phyloP scores from a whole-genome alignment of 2,797 vertebrate species.

The Eidolon dupreanum region DNA sequence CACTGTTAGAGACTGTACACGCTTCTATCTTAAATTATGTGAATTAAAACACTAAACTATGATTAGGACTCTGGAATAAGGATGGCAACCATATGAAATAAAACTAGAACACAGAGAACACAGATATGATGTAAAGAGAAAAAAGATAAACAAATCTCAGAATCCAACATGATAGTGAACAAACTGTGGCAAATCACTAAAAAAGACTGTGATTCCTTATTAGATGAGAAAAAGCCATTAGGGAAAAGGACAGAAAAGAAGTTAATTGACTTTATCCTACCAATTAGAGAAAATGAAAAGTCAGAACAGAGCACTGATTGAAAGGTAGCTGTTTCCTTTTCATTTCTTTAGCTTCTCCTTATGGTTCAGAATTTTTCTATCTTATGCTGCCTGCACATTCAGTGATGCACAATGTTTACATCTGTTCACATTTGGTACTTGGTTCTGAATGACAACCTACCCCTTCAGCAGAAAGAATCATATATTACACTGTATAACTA shows the following conservation, averaged over 20 bases:
- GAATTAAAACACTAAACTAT: neutral
- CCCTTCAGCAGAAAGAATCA: neutral
- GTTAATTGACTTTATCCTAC: constrained; percentile 39
- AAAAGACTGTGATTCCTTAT: neutral
- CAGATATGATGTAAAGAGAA: neutral
- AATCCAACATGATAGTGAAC: neutral
- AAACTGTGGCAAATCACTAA: neutral
- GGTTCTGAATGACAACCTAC: neutral
- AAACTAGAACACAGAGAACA: neutral
- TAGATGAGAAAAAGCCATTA: neutral
- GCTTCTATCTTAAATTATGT: neutral
- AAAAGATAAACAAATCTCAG: neutral
- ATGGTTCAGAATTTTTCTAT: neutral
- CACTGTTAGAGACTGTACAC: neutral
- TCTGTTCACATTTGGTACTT: neutral
- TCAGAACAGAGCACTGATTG: neutral
- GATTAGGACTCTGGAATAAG: neutral
- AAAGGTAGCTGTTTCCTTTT: neutral
- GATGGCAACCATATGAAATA: neutral
- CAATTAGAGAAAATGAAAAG: constrained; percentile 47
- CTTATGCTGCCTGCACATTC: neutral
- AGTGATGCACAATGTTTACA: neutral
- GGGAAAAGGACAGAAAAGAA: constrained; percentile 26
- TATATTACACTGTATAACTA: neutral
- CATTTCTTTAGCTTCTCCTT: constrained; percentile 14